These are phyloP conservation scores for Strongylocentrotus purpuratus DNA, from an alignment of 35 echinoderm and acorn worm species.

Conservation along the genomic window DNA sequence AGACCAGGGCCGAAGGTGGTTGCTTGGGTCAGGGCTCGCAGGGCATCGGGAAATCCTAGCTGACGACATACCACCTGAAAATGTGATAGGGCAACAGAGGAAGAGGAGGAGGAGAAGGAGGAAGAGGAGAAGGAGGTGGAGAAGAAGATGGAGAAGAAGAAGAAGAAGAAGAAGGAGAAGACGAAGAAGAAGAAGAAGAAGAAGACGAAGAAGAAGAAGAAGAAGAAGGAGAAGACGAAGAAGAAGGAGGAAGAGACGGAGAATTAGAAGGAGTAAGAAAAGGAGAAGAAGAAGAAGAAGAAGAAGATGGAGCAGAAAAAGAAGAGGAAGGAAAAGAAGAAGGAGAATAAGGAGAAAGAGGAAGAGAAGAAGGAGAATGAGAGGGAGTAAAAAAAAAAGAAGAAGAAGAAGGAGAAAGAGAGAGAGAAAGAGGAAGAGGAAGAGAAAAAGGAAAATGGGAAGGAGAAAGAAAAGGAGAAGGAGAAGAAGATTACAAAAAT, in stretches of 20 bases:
- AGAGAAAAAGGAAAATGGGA: neutral
- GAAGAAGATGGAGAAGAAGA: too few species aligned
- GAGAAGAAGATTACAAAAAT: neutral
- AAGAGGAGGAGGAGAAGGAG: too few species aligned
- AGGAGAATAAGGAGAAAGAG: neutral
- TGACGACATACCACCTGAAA: constrained; percentile 47
- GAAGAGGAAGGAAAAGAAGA: neutral
- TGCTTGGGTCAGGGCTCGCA: neutral
- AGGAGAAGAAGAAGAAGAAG: neutral
- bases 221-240: neutral
- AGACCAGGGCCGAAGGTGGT: constrained; percentile 20
- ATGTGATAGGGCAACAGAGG: neutral
- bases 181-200: neutral
- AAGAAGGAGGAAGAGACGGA: too few species aligned
- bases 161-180: neutral
- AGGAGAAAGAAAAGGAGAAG: neutral
- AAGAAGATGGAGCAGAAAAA: neutral
- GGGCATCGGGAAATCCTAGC: constrained; percentile 20
- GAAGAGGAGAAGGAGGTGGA: too few species aligned
- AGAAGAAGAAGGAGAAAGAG: too few species aligned
- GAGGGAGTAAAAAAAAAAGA: neutral
- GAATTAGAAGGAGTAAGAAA: neutral
- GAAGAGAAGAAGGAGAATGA: neutral
- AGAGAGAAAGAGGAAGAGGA: neutral
- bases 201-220: neutral